These are phyloP conservation scores for Australoheros scitulus DNA, from an alignment of 2,113 vertebrate species.

Conservation along the genomic window DNA sequence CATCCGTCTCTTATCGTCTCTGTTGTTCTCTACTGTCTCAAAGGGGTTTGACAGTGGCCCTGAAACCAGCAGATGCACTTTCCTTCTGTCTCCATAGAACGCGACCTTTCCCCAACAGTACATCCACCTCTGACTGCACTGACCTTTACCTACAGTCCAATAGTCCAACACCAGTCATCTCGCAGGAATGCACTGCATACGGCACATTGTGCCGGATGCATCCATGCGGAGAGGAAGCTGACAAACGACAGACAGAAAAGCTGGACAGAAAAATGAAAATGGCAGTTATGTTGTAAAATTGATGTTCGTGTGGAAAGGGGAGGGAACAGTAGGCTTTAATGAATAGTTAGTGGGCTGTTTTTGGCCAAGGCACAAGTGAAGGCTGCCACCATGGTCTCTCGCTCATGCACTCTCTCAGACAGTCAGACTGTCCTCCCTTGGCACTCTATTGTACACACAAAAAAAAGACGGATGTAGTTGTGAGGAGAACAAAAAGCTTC, in stretches of 20 bases:
- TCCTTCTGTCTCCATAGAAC: slow-evolving; percentile 36
- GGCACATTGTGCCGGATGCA: slow-evolving; percentile 39
- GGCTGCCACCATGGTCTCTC: not conserved
- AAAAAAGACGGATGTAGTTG: not conserved
- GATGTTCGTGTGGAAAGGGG: slow-evolving; percentile 23
- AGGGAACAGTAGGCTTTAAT: slow-evolving; percentile 5
- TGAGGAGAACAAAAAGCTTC: not conserved
- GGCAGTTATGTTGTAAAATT: slow-evolving; percentile 24
- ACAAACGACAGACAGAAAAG: slow-evolving; percentile 37
- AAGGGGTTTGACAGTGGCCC: slow-evolving; percentile 41
- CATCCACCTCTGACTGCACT: slow-evolving; percentile 70
- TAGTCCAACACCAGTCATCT: slow-evolving; percentile 39
- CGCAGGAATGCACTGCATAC: slow-evolving; percentile 53
- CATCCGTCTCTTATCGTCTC: slow-evolving; percentile 28
- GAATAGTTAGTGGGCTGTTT: slow-evolving; percentile 40
- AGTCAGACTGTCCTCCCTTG: not conserved
- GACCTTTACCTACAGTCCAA: slow-evolving; percentile 72
- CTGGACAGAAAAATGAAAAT: slow-evolving; percentile 32
- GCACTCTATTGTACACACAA: not conserved
- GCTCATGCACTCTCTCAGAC: not conserved
- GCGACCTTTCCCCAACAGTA: slow-evolving; percentile 70
- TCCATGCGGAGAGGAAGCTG: slow-evolving; percentile 37
- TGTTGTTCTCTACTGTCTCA: slow-evolving; percentile 32
- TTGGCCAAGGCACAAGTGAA: slow-evolving; percentile 4
- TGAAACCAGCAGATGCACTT: slow-evolving; percentile 56